Evolutionary conservation across 2,888 invertebrate species (phyloP).

Genomic region (Eucera pruinosa): DNA sequence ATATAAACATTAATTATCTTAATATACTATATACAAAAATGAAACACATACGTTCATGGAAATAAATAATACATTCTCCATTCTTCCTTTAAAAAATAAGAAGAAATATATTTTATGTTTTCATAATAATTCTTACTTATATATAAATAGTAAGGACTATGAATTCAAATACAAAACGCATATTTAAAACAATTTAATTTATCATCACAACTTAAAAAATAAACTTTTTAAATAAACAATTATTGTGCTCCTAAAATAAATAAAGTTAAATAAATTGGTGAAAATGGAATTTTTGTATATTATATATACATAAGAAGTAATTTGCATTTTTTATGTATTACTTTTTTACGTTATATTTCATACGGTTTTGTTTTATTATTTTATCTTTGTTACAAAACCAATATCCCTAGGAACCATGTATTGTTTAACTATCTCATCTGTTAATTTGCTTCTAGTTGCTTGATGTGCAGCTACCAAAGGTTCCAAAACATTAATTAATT

Average conservation of each 20-base stretch:
- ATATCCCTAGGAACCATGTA: constrained; percentile 95
- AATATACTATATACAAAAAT: not conserved
- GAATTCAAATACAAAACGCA: constrained; percentile 20
- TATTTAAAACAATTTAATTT: constrained; percentile 56
- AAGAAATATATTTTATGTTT: constrained; percentile 5
- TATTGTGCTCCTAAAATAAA: constrained; percentile 57
- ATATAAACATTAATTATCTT: too few relatives aligned
- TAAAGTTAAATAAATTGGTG: constrained; percentile 58
- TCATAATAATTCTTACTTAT: not conserved
- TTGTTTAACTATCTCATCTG: constrained; percentile 92
- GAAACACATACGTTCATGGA: not conserved
- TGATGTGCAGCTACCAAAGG: constrained; percentile 94
- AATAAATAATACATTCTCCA: too few relatives aligned
- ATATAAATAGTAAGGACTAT: constrained; percentile 2
- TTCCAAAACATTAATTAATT: constrained; percentile 92
- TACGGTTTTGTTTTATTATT: constrained; percentile 51
- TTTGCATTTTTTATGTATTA: too few relatives aligned
- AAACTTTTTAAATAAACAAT: constrained; percentile 16
- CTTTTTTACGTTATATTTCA: too few relatives aligned
- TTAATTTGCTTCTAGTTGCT: constrained; percentile 90
- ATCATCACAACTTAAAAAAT: constrained; percentile 32
- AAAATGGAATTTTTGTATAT: constrained; percentile 14
- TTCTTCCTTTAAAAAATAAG: constrained; percentile 15
- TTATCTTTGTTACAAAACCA: constrained; percentile 84
- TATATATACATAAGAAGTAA: constrained; percentile 29